A percentile compares a stretch with the other conserved stretches of the same genome.
These are phyloP conservation scores for Argentina silus DNA, from an alignment of 2,797 vertebrate genomes.

Conservation along the genomic window DNA sequence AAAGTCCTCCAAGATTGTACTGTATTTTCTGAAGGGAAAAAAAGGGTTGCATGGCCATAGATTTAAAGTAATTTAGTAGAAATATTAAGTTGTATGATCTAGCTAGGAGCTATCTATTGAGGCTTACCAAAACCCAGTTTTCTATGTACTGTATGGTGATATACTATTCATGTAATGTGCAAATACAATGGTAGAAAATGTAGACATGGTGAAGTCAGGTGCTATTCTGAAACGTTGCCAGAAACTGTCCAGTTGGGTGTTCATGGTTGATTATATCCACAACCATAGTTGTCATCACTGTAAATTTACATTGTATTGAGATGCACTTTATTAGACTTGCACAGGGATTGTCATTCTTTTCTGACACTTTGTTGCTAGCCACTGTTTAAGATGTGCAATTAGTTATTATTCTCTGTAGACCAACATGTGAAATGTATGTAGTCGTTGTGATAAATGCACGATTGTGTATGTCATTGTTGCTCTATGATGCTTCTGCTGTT, in stretches of 20 bases:
- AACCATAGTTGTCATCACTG: constrained; percentile 31
- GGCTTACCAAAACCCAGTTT: background rate
- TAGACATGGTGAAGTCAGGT: background rate
- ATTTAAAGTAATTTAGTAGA: background rate
- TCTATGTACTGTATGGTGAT: background rate
- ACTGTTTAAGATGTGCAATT: constrained; percentile 20
- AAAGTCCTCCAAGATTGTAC: background rate
- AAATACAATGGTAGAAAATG: background rate
- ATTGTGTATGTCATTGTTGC: background rate
- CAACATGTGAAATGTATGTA: constrained; percentile 2
- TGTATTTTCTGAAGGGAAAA: background rate
- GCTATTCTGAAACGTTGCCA: background rate
- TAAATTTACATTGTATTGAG: constrained; percentile 37
- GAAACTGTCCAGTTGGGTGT: constrained; percentile 12
- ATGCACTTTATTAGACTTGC: constrained; percentile 69
- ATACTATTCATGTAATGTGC: background rate
- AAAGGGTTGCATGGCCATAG: background rate
- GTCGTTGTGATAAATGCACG: background rate
- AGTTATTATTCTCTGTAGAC: constrained; percentile 7
- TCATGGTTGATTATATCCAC: constrained; percentile 24
- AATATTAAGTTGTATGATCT: background rate
- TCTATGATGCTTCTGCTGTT: background rate
- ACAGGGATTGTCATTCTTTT: constrained; percentile 29
- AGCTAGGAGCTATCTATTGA: constrained; percentile 1
- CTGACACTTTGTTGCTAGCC: constrained; percentile 40